Evolutionary conservation across 2,797 vertebrate genomes (phyloP), one percentile per base, ranked within the genome.

Genomic region (Naso thynnoides): DNA sequence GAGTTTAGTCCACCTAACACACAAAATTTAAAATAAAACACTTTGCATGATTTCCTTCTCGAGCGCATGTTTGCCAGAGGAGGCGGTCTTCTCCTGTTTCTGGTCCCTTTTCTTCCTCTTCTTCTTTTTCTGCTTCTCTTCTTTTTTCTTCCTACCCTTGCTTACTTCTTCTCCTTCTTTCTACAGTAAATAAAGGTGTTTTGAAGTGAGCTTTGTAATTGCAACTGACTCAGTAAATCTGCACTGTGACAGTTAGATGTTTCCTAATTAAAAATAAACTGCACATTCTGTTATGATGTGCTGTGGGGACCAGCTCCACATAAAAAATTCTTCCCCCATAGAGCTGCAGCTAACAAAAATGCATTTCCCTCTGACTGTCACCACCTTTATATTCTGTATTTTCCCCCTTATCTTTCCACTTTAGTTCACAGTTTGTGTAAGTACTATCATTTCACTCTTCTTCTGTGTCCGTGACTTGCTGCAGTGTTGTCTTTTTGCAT

Each of bases 401-500:
- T 93, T 90, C 92, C 93, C n/a, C 91, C 88, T 94, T 95, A 93
- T 95, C 94, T 95, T 94, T 93, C 94, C 89, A 92, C 93, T 95
- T 95, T 91, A 96, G 95, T 96, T 96, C 94, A 96, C 95, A 89
- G 95, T 96, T 89, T 96, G 95, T 96, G 95, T 96, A 96, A 96
- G 95, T 96, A 96, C 94, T 91, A 90, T 91, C 92, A 91, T 93
- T 92, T 93, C 93, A 93, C 88, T 93, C 89, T 91, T 88, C 85
- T 93, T 93, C 87, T 86, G 56, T 93, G 81, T 93, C 71, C 52
- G 86, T 91, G 91, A 89, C 83, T 91, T 92, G 91, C 84, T 84
- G 90, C 83, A 73, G 85, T 93, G 86, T 91, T 84, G 90, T 89
- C 81, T 89, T 85, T 89, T 84, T 90, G 91, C 90, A 90, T 92